A percentile compares a stretch with the other conserved stretches of the same genome.
phyloP scores from a whole-genome alignment of 2,888 invertebrate genomes.

The Lasioglossum morio region DNA sequence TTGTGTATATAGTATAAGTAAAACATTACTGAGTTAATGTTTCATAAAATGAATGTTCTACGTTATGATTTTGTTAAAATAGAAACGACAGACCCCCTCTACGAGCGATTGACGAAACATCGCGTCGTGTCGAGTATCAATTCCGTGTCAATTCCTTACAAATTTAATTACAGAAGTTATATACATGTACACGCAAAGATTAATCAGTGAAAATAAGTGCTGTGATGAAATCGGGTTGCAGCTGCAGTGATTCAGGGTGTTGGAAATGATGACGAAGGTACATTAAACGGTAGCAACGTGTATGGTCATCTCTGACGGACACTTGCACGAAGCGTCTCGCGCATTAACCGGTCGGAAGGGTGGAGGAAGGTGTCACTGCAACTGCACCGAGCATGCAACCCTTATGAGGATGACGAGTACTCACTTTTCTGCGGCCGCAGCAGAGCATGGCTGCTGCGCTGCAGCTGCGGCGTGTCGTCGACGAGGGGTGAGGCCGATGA shows the following conservation, averaged over 20 bases:
- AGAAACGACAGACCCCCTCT: no score
- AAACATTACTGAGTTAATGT: no score
- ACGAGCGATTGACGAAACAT: no score
- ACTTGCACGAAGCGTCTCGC: neutral
- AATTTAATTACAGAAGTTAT: no score
- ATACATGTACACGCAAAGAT: no score
- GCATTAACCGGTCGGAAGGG: neutral
- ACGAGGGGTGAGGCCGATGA: slow-evolving; percentile 81
- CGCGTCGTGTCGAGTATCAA: no score
- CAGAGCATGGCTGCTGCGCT: slow-evolving; percentile 96
- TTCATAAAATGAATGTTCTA: no score
- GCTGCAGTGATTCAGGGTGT: neutral
- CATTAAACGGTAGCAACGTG: neutral
- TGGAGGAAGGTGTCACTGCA: neutral
- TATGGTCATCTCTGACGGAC: neutral
- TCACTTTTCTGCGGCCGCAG: slow-evolving; percentile 97
- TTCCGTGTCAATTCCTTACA: no score
- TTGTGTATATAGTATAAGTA: no score
- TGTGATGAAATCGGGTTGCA: neutral
- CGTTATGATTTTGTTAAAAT: no score
- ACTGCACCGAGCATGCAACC: slow-evolving; percentile 21
- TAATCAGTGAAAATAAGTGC: no score
- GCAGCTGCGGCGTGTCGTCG: slow-evolving; percentile 86
- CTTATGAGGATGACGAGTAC: slow-evolving; percentile 65
- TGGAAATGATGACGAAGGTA: neutral